Percentiles rank a stretch among this genome's conserved stretches.
Evolutionary conservation across 2,888 invertebrate genomes (phyloP).

Genomic region (Agapostemon virescens): DNA sequence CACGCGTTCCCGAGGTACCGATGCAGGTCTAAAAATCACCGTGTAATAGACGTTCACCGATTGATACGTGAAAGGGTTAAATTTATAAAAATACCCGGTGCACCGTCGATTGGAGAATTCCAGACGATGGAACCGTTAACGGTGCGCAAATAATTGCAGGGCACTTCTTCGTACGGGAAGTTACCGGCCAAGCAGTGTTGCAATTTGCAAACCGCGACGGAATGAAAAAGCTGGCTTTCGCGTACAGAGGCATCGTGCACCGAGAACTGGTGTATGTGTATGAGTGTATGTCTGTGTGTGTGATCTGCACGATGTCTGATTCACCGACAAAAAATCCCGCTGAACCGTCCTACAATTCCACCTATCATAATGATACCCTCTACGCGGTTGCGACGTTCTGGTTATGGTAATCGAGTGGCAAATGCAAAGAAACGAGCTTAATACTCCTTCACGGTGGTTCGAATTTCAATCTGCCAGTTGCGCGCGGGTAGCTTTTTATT

Average conservation of each 20-base stretch:
- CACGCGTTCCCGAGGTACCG: constrained; percentile 8
- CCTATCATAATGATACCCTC: constrained; percentile 50
- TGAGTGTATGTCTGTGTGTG: no score
- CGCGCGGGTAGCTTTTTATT: neutral
- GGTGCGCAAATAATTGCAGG: constrained; percentile 37
- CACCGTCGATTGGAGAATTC: neutral
- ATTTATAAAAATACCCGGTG: constrained; percentile 1
- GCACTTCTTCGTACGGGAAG: constrained; percentile 15
- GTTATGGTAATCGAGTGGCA: constrained; percentile 46
- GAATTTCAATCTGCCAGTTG: constrained; percentile 38
- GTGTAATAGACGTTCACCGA: constrained; percentile 4
- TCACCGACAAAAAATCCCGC: constrained; percentile 25
- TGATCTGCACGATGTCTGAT: constrained; percentile 28
- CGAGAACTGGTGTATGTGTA: constrained; percentile 2
- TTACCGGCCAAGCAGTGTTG: constrained; percentile 65
- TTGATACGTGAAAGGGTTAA: constrained; percentile 24
- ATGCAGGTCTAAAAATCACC: constrained; percentile 12
- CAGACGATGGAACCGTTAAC: neutral
- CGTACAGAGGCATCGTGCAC: constrained; percentile 5
- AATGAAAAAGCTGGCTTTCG: constrained; percentile 11
- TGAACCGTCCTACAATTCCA: constrained; percentile 19
- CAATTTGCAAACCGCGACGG: constrained; percentile 69
- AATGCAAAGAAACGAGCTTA: constrained; percentile 38
- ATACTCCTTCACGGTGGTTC: constrained; percentile 44
- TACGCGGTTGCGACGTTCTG: constrained; percentile 32